Percentiles rank a stretch among this genome's conserved stretches.
Evolutionary conservation across 23 tunicate genomes (phyloP).

Genomic region (Halocynthia roretzi): DNA sequence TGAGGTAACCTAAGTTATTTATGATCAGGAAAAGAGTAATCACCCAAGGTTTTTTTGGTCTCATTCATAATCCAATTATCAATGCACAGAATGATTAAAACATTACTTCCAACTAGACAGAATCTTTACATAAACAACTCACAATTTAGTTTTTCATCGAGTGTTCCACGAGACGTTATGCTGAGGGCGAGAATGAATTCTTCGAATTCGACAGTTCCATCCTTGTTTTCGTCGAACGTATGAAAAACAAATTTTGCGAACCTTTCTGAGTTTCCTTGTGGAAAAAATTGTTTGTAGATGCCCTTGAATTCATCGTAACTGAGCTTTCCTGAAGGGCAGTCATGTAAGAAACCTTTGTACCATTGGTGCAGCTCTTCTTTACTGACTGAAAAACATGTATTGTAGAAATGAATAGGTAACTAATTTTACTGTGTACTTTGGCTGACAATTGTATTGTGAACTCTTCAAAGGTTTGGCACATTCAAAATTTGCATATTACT

Average conservation of each 20-base stretch:
- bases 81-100: too few relatives aligned
- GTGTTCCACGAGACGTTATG: slow-evolving; percentile 89
- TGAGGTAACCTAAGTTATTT: too few relatives aligned
- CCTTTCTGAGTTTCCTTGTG: slow-evolving; percentile 91
- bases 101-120: too few relatives aligned
- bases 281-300: slow-evolving; percentile 97
- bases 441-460: background rate
- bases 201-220: slow-evolving; percentile 96
- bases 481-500: too few relatives aligned
- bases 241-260: slow-evolving; percentile 97
- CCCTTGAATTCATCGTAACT: slow-evolving; percentile 87
- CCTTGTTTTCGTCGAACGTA: slow-evolving; percentile 95
- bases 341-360: slow-evolving; percentile 96
- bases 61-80: too few relatives aligned
- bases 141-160: slow-evolving; percentile 97
- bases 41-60: too few relatives aligned
- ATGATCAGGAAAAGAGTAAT: too few relatives aligned
- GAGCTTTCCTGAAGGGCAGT: slow-evolving; percentile 98
- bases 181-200: slow-evolving; percentile 93
- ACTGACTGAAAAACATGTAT: slow-evolving; percentile 36
- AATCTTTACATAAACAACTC: slow-evolving; percentile 8
- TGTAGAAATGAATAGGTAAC: background rate
- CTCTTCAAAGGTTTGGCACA: too few relatives aligned
- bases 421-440: background rate
- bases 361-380: slow-evolving; percentile 93